A percentile compares a stretch with the other conserved stretches of the same genome.
These are phyloP conservation scores for Noctuana brunneofusca DNA, from an alignment of 2,888 invertebrate genomes.

Conservation along the genomic window DNA sequence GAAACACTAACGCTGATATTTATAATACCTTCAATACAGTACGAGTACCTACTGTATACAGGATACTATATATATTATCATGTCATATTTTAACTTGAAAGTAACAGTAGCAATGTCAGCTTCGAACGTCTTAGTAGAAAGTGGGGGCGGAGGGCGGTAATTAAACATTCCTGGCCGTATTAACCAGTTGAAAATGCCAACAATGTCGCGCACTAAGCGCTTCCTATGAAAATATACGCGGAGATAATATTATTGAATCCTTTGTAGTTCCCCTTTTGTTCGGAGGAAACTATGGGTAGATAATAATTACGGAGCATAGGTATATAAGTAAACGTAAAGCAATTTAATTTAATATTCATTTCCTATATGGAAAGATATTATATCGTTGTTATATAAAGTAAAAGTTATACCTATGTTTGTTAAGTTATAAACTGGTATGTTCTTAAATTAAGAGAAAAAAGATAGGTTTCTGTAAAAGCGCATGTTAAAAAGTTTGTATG, in stretches of 20 bases:
- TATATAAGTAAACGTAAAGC: neutral
- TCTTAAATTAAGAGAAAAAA: too few relatives aligned
- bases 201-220: constrained; percentile 63
- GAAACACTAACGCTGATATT: too few relatives aligned
- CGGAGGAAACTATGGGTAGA: neutral
- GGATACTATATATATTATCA: too few relatives aligned
- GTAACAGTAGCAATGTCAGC: neutral
- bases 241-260: constrained; percentile 3
- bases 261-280: neutral
- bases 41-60: too few relatives aligned
- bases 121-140: constrained; percentile 24
- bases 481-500: too few relatives aligned
- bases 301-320: neutral
- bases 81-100: neutral
- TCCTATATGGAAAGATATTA: too few relatives aligned
- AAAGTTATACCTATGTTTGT: too few relatives aligned
- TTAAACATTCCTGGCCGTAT: constrained; percentile 73
- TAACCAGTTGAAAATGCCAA: constrained; percentile 74
- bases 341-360: neutral
- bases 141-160: constrained; percentile 67
- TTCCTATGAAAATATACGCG: constrained; percentile 53
- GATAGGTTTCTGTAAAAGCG: too few relatives aligned
- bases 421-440: too few relatives aligned
- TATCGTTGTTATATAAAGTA: too few relatives aligned
- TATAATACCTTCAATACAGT: too few relatives aligned